Evolutionary conservation across 2,888 invertebrate genomes (phyloP), one percentile per base, ranked within the genome.

Genomic region (Papilio gigon): DNA sequence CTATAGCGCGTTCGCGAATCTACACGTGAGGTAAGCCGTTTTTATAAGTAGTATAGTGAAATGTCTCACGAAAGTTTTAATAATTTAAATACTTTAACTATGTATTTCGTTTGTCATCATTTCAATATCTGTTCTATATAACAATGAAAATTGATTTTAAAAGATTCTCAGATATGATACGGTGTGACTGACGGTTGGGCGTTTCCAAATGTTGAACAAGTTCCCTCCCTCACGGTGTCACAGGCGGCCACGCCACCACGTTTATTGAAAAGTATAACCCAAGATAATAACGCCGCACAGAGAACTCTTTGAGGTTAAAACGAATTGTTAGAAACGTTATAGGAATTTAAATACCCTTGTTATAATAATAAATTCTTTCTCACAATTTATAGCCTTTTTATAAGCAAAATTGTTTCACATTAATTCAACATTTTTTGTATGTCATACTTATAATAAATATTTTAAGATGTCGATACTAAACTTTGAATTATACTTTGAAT

Each of bases 211-310:
- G 59, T 60, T 14, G 4, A 67, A 37, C 27, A 44, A 58, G 42
- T 12, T 35, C 30, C 63, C 65, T 33, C 62, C 62, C 47, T 33
- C 37, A 20, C 61, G 35, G 56, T 65, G 60, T 65, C 14, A 58
- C 37, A 60, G 25, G 42, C 42, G 65, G 61, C 42, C 53, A 35
- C 22, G 33, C 22, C 20, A 35, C 58, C 33, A 17, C 42, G 42
- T 44, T 58, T 50, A 65, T 62, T 65, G 69, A 70, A 65, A 50
- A 58, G 61, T 61, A 40, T 53, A 22, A 64, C 27, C 47, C 61
- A 42, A 22, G 47, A 65, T 17, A 35, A 44, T 56, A 35, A 8
- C 37, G 27, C 35, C 40, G 27, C 14, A 25, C 44, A 50, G 59
- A 40, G 42, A 33, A 50, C 40, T 40, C 50, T 53, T 53, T 40